Evolutionary conservation across 2,113 vertebrate species (phyloP), one percentile per base, ranked within the genome.

Genomic region (Bombycilla garrulus): DNA sequence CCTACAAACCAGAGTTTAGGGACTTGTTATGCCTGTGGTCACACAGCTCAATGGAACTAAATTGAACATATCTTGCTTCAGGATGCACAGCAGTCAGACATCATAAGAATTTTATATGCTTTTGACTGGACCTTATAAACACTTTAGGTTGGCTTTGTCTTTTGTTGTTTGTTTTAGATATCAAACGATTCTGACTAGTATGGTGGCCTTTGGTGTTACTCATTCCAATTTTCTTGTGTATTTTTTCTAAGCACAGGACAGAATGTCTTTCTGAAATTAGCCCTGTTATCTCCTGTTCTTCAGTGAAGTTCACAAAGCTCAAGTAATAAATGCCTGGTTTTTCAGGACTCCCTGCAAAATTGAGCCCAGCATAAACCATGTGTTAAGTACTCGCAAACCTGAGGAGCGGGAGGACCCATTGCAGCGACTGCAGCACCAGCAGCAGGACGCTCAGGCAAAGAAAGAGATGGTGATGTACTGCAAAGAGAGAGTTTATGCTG

Each of bases 281-380:
- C 56, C 8, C 2, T 24, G 6, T 29, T 92, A 6, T 83, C 50
- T 69, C 38, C 48, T 61, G 19, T 51, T 17, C 45, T 28, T 3
- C 33, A 25, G 2, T 10, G 42, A 50, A 47, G 18, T 20, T 18
- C 22, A 3, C 24, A 18, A 17, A 45, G 21, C 25, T 8, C 15
- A 24, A 88, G 53, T 40, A 35, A 40, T 23, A 71, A 36, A 20
- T 45, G 10, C 15, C 0, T 53, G 23, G 1, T 72, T 76, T 96
- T 83, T 92, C 95, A 99, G 99, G 97, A 99, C 99, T n/a, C 99
- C 99, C 3, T 99, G 98, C 97, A 99, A 99, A 96, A 99, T 99
- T 91, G 99, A 99, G 79, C 98, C 99, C 17, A 97, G 98, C 45
- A 98, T 99, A 96, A 99, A 98, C 96, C 91, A 81, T 1, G 97